Evolutionary conservation across 2,888 invertebrate species (phyloP).

Genomic region (Acholoe squamosa): DNA sequence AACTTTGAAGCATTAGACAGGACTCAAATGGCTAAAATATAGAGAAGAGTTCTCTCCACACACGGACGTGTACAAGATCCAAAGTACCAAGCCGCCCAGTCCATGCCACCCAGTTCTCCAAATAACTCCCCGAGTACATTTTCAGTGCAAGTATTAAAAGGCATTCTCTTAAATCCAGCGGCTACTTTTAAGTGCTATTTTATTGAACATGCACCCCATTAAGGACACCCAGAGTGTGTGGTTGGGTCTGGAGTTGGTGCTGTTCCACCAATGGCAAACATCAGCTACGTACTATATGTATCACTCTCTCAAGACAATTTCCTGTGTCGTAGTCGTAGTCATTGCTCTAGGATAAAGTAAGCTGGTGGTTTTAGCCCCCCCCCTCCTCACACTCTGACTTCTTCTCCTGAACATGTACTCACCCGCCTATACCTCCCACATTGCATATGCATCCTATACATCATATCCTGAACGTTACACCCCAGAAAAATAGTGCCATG

Average conservation of each 20-base stretch:
- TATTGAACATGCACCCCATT: conserved; percentile 51
- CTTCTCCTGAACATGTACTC: neutral
- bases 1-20: no score
- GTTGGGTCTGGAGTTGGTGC: neutral
- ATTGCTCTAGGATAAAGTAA: conserved; percentile 54
- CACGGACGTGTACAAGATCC: no score
- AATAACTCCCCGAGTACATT: conserved; percentile 4
- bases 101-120: no score
- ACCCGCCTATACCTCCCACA: neutral
- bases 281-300: conserved; percentile 24
- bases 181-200: conserved; percentile 43
- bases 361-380: neutral
- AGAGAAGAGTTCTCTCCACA: no score
- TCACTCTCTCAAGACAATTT: conserved; percentile 52
- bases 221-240: neutral
- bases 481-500: no score
- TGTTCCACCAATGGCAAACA: neutral
- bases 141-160: conserved; percentile 57
- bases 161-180: conserved; percentile 56
- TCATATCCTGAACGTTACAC: no score
- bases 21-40: no score
- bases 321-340: neutral
- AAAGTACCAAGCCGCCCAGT: neutral
- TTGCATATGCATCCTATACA: neutral
- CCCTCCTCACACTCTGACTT: neutral